Evolutionary conservation across 30 jellyfish, hydroid and myxozoan species (phyloP), one percentile per base, ranked within the genome.

Genomic region (Hydractinia symbiolongicarpus): DNA sequence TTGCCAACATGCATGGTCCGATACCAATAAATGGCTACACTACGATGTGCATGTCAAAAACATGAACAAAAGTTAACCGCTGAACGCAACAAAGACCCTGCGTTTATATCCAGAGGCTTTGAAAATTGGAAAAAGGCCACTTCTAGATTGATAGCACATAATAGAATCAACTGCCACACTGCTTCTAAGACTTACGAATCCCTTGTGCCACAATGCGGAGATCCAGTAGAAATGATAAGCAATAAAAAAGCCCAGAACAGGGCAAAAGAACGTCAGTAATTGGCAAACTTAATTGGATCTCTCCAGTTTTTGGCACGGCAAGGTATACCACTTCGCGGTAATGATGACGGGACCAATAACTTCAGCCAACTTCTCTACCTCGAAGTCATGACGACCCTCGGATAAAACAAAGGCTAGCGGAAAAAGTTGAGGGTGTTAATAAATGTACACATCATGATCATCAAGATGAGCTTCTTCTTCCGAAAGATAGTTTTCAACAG

Each of bases 1-100:
- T 50, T 77, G 73, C 16, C 85, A 77, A 77, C 81, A 56, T 77
- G 83, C 83, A 55, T 77, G 85, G 85, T 50, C 55, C 51, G 85
- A 77, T 55, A 19, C 19, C n/a, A n/a, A 51, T 50, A 7, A 7
- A 9, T 77, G 85, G 85, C 52, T 77, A 53, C 82, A 77, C 51
- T 77, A 77, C 82, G 82, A 77, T 77, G 82, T 50, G 73, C 52
- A 55, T 77, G 85, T 30, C 51, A 17, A 17, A 77, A 56, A 14
- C 85, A 77, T 58, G 81, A 77, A 55, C 83, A 77, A 11, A 77
- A 77, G 85, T 53, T 77, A 56, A 77, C 85, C 83, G 83, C 85
- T 58, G 85, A 77, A 55, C 82, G 55, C 83, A 77, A 77, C 83
- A 77, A 77, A 77, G 85, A 77, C 16, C 85, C 85, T 50, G 85